Base-by-base conservation (phyloP, 2,888 invertebrate species). In the Tubulanus polymorphus region DNA sequence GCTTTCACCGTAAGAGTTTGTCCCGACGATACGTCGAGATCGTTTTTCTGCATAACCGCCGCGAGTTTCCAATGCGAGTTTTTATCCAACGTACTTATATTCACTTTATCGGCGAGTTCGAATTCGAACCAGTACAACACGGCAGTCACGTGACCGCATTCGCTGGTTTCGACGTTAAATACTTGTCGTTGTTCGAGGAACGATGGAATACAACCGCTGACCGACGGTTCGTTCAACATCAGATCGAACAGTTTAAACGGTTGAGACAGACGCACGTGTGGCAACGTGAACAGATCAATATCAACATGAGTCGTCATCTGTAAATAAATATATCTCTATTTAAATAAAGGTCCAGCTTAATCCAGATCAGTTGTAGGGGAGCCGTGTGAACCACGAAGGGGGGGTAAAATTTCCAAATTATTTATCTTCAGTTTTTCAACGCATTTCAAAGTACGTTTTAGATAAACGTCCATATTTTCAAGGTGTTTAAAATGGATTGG, bases 91-190 rank as follows among this genome's bases (percentile, higher is more conserved):
- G 72, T 73, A 28, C 62, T 63, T 5, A 72, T 35, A 5, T 58
- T 58, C 27, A 62, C 56, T 37, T 63, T 61, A 2, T 64, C 61
- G 5, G 55, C 54, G 27, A 73, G 49, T 28, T 59, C 55, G 18
- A 73, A 51, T 46, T 73, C 69, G 59, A 73, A 73, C 74, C 73
- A 74, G 59, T 70, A 73, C 8, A 72, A 59, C 20, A 74, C 59
- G 3, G 71, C 74, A 45, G 68, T 62, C 8, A 71, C 52, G 25
- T 56, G 57, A 18, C 74, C 74, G 29, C 62, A 53, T 37, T 69
- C 65, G 5, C 59, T 59, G 5, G 66, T 58, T 15, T 54, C 57
- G 12, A 70, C 58, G 20, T 53, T 60, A n/a, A 65, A 56, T 6
- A 62, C 56, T 3, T 49, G 60, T 5, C 56, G 55, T 46, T 66